Base-by-base conservation (phyloP, 1,140 invertebrate genomes). In the Cydia fagiglandana region DNA sequence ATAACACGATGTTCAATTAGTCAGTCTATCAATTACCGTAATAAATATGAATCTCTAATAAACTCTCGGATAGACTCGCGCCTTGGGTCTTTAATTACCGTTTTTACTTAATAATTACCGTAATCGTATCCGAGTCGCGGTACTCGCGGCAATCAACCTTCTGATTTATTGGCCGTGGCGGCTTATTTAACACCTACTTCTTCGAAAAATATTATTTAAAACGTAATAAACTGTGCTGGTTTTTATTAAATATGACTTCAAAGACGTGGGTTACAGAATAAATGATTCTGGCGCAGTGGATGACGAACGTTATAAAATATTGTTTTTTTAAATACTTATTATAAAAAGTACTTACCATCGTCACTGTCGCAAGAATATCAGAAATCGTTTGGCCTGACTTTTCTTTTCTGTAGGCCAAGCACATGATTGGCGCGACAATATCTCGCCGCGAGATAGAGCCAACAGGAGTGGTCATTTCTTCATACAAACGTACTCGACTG, bases 261-360 rank as follows among this genome's bases (percentile, higher is more conserved):
- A 61, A 24, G 56, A 61, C 56, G 9, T 61, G 56, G 56, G 56
- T 61, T 13, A 17, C n/a, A 61, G 24, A 61, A 24, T 61, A 61
- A 61, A 24, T 61, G 9, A 17, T 10, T 61, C 56, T 12, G 56
- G 20, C 20, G 17, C 56, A 61, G 50, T 17, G 15, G 0, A 61
- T 61, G 56, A 61, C 56, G 47, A 61, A 24, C 6, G 17, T 10
- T 61, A 24, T 24, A 24, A 24, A 61, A 61, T 61, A 61, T 13
- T 61, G 17, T 61, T n/a, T 24, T 6, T 9, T 2, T 9, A 61
- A 61, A 20, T 61, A n/a, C n/a, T n/a, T n/a, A 56, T 53, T 53
- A 17, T 56, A 13, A 47, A 20, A 53, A 53, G 50, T 17, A 53
- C 5, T 53, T 5, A 53, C 17, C n/a, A 12, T 53, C 5, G 4